phyloP scores from a whole-genome alignment of 2,888 invertebrate genomes.

The Yponomeuta sedellus region DNA sequence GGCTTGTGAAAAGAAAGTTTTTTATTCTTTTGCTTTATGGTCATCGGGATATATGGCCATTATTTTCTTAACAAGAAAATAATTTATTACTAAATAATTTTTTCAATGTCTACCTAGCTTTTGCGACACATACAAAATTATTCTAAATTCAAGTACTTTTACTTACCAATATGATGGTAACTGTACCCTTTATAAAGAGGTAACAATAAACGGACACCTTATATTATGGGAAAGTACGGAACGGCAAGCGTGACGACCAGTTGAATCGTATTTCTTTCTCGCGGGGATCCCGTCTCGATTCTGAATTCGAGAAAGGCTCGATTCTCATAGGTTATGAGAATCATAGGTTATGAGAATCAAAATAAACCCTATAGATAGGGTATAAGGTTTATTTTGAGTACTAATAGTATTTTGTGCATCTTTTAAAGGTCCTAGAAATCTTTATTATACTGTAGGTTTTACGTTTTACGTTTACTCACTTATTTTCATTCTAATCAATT shows the following conservation, averaged over 20 bases:
- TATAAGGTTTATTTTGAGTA: no score
- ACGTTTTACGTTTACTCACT: no score
- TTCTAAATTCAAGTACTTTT: no score
- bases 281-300: not conserved
- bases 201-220: not conserved
- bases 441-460: no score
- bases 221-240: not conserved
- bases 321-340: not conserved
- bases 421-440: no score
- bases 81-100: constrained; percentile 21
- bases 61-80: no score
- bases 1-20: constrained; percentile 29
- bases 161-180: not conserved
- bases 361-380: not conserved
- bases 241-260: not conserved
- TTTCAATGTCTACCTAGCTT: constrained; percentile 3
- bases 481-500: no score
- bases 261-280: constrained; percentile 3
- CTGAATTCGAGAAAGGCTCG: not conserved
- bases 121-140: not conserved
- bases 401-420: no score
- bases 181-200: not conserved
- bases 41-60: constrained; percentile 26
- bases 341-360: no score
- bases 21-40: constrained; percentile 9